These are phyloP conservation scores for Plemyria rubiginata DNA, from an alignment of 2,888 invertebrate species.

Conservation along the genomic window DNA sequence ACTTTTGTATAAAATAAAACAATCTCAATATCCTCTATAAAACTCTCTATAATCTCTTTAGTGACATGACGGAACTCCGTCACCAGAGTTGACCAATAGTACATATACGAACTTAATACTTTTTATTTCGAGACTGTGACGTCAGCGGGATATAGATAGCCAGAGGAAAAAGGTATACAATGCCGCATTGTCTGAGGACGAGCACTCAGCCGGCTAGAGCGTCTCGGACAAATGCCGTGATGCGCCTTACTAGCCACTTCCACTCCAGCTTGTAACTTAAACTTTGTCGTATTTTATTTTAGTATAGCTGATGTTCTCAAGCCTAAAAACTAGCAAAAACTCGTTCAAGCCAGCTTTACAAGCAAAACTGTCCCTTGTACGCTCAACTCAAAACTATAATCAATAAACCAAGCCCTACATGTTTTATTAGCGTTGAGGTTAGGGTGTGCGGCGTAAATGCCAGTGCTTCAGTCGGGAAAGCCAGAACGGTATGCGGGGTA, in stretches of 20 bases:
- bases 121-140: slow-evolving; percentile 1
- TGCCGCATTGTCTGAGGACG: slow-evolving; percentile 47
- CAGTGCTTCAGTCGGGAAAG: slow-evolving; percentile 68
- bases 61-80: no score
- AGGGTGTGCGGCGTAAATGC: slow-evolving; percentile 73
- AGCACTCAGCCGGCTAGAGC: slow-evolving; percentile 75
- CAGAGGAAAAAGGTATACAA: slow-evolving; percentile 18
- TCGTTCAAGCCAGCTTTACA: slow-evolving; percentile 24
- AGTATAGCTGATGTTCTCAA: not conserved
- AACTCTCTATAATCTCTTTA: no score
- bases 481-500: slow-evolving; percentile 55
- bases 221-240: slow-evolving; percentile 82
- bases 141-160: slow-evolving; percentile 20
- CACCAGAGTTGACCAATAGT: no score
- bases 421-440: slow-evolving; percentile 69
- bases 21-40: no score
- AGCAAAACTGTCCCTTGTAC: slow-evolving; percentile 28
- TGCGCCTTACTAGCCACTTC: slow-evolving; percentile 60
- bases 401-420: slow-evolving; percentile 65
- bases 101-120: not conserved
- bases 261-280: slow-evolving; percentile 7
- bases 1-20: no score
- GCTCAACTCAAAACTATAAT: slow-evolving; percentile 49
- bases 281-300: slow-evolving; percentile 22
- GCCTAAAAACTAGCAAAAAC: not conserved